A percentile compares a stretch with the other conserved stretches of the same genome.
Conservation (phyloP, 1,140 invertebrate genomes). For the Drosophila repletoides region DNA sequence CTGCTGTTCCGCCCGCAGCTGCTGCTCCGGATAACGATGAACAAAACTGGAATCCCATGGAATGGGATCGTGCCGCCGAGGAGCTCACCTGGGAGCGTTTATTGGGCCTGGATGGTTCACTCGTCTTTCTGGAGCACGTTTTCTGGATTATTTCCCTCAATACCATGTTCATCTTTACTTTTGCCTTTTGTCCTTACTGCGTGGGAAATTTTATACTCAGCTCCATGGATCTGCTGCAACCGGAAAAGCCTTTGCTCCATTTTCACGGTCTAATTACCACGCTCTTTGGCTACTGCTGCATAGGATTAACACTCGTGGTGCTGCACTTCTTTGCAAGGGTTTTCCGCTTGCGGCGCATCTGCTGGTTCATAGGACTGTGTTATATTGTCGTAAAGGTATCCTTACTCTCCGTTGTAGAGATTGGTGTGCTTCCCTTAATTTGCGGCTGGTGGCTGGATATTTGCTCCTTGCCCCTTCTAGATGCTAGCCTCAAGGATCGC, state of each 20-base stretch:
- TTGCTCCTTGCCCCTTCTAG: constrained; percentile 97
- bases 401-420: constrained; percentile 95
- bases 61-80: constrained; percentile 98
- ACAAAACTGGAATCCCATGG: constrained; percentile 98
- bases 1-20: constrained; percentile 71
- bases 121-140: constrained; percentile 98
- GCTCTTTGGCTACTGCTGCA: constrained; percentile 95
- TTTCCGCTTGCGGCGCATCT: constrained; percentile 90
- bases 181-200: constrained; percentile 98
- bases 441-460: constrained; percentile 99
- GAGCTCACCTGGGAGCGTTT: constrained; percentile 99
- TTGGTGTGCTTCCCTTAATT: constrained; percentile 97
- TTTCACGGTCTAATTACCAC: constrained; percentile 97
- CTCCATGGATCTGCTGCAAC: constrained; percentile 89
- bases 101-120: constrained; percentile 97
- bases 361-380: constrained; percentile 94
- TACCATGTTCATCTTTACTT: constrained; percentile 96
- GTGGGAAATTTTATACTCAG: constrained; percentile 94
- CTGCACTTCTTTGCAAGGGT: constrained; percentile 91
- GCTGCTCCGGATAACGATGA: constrained; percentile 86
- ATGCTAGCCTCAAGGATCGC: constrained; percentile 93
- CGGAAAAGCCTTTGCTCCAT: constrained; percentile 89
- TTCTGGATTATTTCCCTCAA: constrained; percentile 99
- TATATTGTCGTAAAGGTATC: constrained; percentile 99
- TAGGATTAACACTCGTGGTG: constrained; percentile 92